Conservation (phyloP, 2,113 vertebrate species). For the Penelope pileata region DNA sequence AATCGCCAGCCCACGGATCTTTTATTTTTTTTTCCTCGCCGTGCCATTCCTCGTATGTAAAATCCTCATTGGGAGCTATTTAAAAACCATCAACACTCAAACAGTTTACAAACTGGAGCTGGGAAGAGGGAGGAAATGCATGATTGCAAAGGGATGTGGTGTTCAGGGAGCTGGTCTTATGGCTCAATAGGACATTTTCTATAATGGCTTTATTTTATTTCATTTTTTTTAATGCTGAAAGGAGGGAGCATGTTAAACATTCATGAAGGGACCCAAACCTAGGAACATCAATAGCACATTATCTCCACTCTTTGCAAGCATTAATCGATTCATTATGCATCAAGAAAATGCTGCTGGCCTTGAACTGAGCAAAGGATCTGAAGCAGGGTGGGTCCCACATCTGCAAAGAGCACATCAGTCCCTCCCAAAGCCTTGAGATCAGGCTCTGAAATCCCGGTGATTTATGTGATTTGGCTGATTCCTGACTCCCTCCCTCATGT, state of each 20-base stretch:
- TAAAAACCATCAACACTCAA: conserved; percentile 47
- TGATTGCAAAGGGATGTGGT: neutral
- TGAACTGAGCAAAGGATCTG: neutral
- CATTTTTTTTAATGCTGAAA: neutral
- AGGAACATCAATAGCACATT: neutral
- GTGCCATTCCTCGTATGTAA: conserved; percentile 4
- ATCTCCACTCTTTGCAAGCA: neutral
- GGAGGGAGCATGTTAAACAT: neutral
- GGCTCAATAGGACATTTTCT: neutral
- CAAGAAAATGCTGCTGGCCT: neutral
- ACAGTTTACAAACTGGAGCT: conserved; percentile 15
- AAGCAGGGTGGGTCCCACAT: neutral
- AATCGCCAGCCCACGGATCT: conserved; percentile 41
- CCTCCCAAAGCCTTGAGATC: neutral
- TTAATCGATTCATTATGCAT: neutral
- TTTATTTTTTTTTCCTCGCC: neutral
- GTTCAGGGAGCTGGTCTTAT: neutral
- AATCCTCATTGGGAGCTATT: conserved; percentile 52
- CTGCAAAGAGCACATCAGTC: neutral
- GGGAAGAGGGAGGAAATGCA: neutral
- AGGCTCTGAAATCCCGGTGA: neutral
- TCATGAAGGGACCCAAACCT: neutral
- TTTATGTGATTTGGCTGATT: neutral
- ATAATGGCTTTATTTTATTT: neutral
- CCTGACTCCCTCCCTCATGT: neutral